Evolutionary conservation across 2,797 vertebrate species (phyloP).

Genomic region (Astyanax mexicanus): DNA sequence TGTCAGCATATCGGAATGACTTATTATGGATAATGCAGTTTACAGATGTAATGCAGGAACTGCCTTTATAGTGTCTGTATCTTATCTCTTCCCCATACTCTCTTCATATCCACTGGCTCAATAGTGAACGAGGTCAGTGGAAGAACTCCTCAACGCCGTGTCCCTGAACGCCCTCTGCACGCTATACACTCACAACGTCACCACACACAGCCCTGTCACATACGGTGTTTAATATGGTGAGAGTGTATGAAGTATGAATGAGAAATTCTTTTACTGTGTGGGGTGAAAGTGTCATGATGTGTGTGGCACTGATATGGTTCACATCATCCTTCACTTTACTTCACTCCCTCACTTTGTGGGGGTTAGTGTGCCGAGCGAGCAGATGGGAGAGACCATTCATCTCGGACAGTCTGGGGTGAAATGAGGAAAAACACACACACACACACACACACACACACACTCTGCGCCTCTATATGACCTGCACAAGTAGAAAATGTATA

Average conservation of each 20-base stretch:
- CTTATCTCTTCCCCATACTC: conserved; percentile 17
- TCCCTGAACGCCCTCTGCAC: conserved; percentile 10
- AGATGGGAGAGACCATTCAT: neutral
- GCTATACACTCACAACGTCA: neutral
- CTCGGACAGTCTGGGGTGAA: conserved; percentile 2
- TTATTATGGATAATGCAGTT: conserved; percentile 40
- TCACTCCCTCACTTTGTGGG: conserved; percentile 13
- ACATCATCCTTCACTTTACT: conserved; percentile 24
- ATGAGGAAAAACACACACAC: neutral
- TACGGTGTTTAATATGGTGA: neutral
- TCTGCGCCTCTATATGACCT: neutral
- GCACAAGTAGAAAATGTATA: neutral
- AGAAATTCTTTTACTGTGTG: conserved; percentile 10
- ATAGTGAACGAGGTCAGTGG: conserved; percentile 7
- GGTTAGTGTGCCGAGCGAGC: neutral
- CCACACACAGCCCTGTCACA: neutral
- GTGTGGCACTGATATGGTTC: neutral
- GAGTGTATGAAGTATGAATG: conserved; percentile 13
- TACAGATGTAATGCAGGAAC: conserved; percentile 38
- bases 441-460: neutral
- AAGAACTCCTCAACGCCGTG: neutral
- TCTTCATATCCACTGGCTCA: conserved; percentile 3
- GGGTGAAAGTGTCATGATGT: conserved; percentile 7
- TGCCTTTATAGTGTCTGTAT: conserved; percentile 13
- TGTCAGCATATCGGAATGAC: conserved; percentile 19